Evolutionary conservation across 2,888 invertebrate species (phyloP), one percentile per base, ranked within the genome.

Genomic region (Alviniconcha strummeri): DNA sequence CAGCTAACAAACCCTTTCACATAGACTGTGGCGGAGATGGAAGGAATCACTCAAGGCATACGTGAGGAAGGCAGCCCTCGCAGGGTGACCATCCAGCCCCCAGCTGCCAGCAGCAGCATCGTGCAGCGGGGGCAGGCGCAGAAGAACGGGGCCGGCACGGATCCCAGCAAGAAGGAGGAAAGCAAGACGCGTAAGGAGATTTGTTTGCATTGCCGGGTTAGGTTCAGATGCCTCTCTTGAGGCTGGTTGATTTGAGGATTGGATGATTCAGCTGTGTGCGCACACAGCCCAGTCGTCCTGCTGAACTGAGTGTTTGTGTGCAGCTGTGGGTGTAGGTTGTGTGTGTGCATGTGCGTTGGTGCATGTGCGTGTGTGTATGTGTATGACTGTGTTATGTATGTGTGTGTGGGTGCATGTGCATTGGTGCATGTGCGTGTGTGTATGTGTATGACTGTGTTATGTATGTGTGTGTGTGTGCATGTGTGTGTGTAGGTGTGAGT

Each of bases 11-110:
- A 36, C 36, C 36, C 36, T 36, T 36, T 36, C 36, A 36, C 36
- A 3, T 36, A 93, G 93, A 92, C 92, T 86, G 93, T 93, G 55
- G 93, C 93, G 55, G 93, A 93, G 85, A 92, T 93, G 92, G 93
- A 93, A 81, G 93, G 93, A 7, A 90, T 93, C 5, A 91, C 92
- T 5, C 90, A 90, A 80, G 93, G 93, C 17, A 93, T 93, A 71
- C 82, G 91, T 80, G 88, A 88, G 57, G 90, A 89, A n/a, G 86
- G 87, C n/a, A 86, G 87, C 19, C 86, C 89, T 13, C 88, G 89
- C 64, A 89, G 88, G 83, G 90, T 89, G 52, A 88, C 87, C 72
- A 87, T 90, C 72, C 88, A 90, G 74, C 86, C 89, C 2, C 89
- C 89, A 6, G 79, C 84, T 13, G 75, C 64, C 17, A 52, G 55